Base-by-base conservation (phyloP, 2,797 vertebrate species). In the Denticeps clupeoides region DNA sequence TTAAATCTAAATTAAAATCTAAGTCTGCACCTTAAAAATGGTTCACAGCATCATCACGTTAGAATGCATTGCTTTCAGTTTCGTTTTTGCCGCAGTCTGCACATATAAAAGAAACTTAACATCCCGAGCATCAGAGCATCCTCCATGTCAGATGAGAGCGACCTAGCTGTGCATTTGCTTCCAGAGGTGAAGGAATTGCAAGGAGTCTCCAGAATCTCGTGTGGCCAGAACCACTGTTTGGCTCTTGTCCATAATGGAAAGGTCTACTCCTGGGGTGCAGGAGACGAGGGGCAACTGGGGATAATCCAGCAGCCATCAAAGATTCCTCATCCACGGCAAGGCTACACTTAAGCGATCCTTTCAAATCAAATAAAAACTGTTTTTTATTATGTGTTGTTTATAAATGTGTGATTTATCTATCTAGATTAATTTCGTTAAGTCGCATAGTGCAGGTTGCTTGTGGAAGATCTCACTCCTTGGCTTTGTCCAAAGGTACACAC, bases 401-500 rank as follows among this genome's bases (percentile, higher is more conserved):
- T n/a, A n/a, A n/a, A n/a, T n/a, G n/a, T n/a, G n/a, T n/a, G n/a
- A n/a, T n/a, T n/a, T n/a, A n/a, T n/a, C n/a, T n/a, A n/a, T n/a
- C n/a, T n/a, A n/a, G n/a, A n/a, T n/a, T n/a, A n/a, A n/a, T n/a
- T n/a, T n/a, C n/a, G n/a, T n/a, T n/a, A n/a, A n/a, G n/a, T n/a
- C n/a, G n/a, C n/a, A n/a, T 95, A 65, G 62, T 90, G 50, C 92
- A 95, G 55, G 86, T 94, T 52, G 85, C 90, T 50, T 96, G 92
- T 79, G 93, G 93, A 67, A 86, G 81, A 45, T 76, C 77, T 56
- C 90, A 96, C 65, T 93, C 89, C 45, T 64, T 97, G 65, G 89
- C 87, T 29, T 73, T 97, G 64, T 87, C 86, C 46, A 78, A 81
- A 85, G 92, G 93, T 97, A 84, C 47, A 42, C 41, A 12, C n/a